Evolutionary conservation across 2,797 vertebrate genomes (phyloP).

Genomic region (Schizopygopsis malacanthus): DNA sequence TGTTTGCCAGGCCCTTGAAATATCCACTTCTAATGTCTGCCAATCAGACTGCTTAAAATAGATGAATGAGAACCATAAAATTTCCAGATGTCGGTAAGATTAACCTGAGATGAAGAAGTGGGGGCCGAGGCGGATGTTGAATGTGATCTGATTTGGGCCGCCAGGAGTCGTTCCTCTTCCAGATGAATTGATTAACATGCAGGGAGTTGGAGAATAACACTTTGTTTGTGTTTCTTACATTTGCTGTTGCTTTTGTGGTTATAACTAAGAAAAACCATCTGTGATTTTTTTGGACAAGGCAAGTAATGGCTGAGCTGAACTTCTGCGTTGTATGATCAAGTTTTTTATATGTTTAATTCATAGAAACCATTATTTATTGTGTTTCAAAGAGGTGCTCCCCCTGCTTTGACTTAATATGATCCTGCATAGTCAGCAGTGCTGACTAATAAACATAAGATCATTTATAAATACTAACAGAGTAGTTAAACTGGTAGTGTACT

Average conservation of each 20-base stretch:
- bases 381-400: not conserved
- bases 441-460: conserved; percentile 35
- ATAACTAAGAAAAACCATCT: not conserved
- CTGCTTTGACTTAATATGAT: conserved; percentile 14
- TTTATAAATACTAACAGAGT: conserved; percentile 37
- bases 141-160: not conserved
- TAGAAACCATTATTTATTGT: not conserved
- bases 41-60: conserved; percentile 57
- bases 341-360: not conserved
- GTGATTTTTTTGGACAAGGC: not conserved
- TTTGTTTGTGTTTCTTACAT: not conserved
- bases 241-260: not conserved
- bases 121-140: not conserved
- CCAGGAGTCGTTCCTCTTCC: not conserved
- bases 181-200: not conserved
- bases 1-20: conserved; percentile 57
- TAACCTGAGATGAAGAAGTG: conserved; percentile 15
- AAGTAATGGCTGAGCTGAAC: not conserved
- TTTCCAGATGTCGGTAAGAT: conserved; percentile 51
- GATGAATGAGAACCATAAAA: conserved; percentile 36
- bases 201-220: not conserved
- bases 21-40: conserved; percentile 50
- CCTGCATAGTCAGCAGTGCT: conserved; percentile 28
- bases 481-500: not conserved
- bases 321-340: not conserved